These are phyloP conservation scores for Stictocephala bisonia DNA, from an alignment of 2,888 invertebrate genomes.

Conservation along the genomic window DNA sequence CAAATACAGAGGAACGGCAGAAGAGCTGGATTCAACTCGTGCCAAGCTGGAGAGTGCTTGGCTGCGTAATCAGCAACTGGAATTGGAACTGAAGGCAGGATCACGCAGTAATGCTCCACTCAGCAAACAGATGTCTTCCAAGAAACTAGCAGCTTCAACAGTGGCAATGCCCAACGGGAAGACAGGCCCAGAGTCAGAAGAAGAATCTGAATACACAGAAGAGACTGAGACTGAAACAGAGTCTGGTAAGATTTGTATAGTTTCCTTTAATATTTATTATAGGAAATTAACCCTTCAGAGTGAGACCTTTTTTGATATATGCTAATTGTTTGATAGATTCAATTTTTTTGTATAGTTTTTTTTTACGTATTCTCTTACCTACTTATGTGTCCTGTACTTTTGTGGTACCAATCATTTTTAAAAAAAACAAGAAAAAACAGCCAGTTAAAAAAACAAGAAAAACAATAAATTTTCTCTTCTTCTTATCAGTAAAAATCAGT, in stretches of 20 bases:
- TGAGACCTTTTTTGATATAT: not conserved
- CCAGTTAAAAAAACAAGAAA: no score
- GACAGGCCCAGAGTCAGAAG: conserved; percentile 54
- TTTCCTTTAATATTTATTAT: not conserved
- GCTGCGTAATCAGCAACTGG: conserved; percentile 79
- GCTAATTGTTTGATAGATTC: not conserved
- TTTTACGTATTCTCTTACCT: not conserved
- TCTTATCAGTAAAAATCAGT: no score
- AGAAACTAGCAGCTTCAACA: conserved; percentile 57
- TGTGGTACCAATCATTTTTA: no score
- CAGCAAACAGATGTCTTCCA: conserved; percentile 60
- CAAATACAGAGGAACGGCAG: conserved; percentile 80
- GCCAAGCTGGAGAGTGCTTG: conserved; percentile 84
- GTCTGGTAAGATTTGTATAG: conserved; percentile 51
- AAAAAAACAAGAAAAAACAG: no score
- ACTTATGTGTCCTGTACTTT: no score
- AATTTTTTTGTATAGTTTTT: not conserved
- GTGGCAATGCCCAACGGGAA: conserved; percentile 55
- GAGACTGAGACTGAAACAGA: conserved; percentile 57
- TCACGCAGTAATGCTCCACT: conserved; percentile 50
- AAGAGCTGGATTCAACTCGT: conserved; percentile 79
- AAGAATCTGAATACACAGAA: conserved; percentile 54
- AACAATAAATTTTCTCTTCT: no score
- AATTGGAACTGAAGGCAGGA: conserved; percentile 74
- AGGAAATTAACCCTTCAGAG: not conserved